These are phyloP conservation scores for Heliconius eleuchia DNA, from an alignment of 1,140 invertebrate species.

Conservation along the genomic window DNA sequence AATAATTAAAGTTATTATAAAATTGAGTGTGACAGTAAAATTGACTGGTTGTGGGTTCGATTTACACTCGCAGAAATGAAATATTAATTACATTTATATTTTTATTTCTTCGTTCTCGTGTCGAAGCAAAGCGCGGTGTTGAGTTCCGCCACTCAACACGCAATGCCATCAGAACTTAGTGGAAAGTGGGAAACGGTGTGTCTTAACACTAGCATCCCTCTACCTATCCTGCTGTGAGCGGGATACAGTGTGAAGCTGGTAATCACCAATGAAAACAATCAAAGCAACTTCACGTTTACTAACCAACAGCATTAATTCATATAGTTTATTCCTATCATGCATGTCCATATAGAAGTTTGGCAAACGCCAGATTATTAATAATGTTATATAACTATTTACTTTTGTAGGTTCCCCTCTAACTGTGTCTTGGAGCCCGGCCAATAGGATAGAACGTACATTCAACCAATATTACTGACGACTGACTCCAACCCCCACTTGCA, in stretches of 20 bases:
- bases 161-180: too few relatives aligned
- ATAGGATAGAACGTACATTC: slow-evolving; percentile 6
- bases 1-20: too few relatives aligned
- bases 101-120: too few relatives aligned
- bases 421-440: slow-evolving; percentile 2
- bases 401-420: neutral
- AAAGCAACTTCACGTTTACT: neutral
- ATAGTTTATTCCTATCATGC: neutral
- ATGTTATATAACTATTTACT: slow-evolving; percentile 7
- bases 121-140: too few relatives aligned
- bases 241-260: neutral
- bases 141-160: too few relatives aligned
- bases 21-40: too few relatives aligned
- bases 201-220: neutral
- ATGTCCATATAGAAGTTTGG: neutral
- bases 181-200: neutral
- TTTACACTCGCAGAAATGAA: too few relatives aligned
- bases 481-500: neutral
- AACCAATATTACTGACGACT: neutral
- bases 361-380: slow-evolving; percentile 10
- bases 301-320: neutral
- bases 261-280: neutral
- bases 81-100: too few relatives aligned
- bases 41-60: too few relatives aligned
- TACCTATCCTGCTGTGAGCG: neutral